Conservation (phyloP, 2,113 vertebrate species). For the Carassius carassius region DNA sequence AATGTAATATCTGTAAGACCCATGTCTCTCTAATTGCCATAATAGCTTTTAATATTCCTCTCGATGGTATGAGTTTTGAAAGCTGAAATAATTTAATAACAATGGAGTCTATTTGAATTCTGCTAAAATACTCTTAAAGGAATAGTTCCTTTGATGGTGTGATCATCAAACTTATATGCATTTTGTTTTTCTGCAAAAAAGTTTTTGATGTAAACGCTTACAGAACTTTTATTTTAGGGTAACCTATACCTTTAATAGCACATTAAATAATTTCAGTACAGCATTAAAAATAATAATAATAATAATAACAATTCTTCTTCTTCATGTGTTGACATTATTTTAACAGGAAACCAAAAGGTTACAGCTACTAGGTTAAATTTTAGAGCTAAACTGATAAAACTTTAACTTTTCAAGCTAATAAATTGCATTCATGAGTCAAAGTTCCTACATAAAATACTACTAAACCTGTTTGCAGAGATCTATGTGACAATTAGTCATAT, state of each 20-base stretch:
- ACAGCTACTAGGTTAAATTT: neutral
- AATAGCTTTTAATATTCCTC: constrained; percentile 10
- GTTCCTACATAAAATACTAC: neutral
- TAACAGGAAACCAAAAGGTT: too few relatives aligned
- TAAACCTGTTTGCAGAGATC: neutral
- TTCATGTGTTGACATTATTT: too few relatives aligned
- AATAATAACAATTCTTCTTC: too few relatives aligned
- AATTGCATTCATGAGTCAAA: too few relatives aligned
- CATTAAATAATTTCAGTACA: neutral
- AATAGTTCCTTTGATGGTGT: neutral
- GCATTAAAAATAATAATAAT: too few relatives aligned
- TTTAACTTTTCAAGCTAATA: too few relatives aligned
- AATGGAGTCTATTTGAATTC: constrained; percentile 8
- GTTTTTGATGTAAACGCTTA: too few relatives aligned
- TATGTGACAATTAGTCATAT: neutral
- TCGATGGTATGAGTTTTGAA: constrained; percentile 5
- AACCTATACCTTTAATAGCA: neutral
- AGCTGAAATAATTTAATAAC: constrained; percentile 16
- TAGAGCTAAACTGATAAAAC: too few relatives aligned
- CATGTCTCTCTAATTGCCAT: constrained; percentile 56
- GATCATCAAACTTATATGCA: neutral
- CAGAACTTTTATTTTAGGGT: neutral
- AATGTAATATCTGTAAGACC: constrained; percentile 53
- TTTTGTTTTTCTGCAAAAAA: neutral
- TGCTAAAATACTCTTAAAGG: neutral